Conservation (phyloP, 2,888 invertebrate genomes). For the Scelioninae gen. 1 region DNA sequence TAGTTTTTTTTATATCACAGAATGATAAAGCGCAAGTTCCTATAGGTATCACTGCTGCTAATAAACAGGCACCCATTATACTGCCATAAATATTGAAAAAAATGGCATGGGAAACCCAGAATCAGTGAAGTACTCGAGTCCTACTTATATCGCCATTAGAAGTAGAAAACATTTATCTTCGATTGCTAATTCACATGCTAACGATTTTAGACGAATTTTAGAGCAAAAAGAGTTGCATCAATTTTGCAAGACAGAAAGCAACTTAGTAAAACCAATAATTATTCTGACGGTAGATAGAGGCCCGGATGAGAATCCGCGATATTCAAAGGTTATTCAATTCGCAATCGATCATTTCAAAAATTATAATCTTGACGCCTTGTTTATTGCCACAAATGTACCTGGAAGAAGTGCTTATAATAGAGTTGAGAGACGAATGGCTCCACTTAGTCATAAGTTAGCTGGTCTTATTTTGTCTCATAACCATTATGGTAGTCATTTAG, state of each 20-base stretch:
- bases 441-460: background rate
- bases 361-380: no score
- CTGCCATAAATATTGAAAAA: constrained; percentile 72
- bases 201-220: constrained; percentile 71
- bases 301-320: no score
- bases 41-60: constrained; percentile 81
- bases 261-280: no score
- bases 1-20: constrained; percentile 74
- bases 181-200: constrained; percentile 66
- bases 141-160: background rate
- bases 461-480: background rate
- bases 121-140: background rate
- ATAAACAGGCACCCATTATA: constrained; percentile 80
- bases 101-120: constrained; percentile 69
- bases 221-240: background rate
- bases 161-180: background rate
- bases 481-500: background rate
- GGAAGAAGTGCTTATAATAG: background rate
- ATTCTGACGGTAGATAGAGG: no score
- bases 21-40: constrained; percentile 80
- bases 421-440: background rate
- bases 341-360: no score
- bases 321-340: no score
- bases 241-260: constrained; percentile 4
- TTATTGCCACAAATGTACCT: no score